A percentile compares a stretch with the other conserved stretches of the same genome.
Conservation (phyloP, 2,797 vertebrate genomes). For the Babyrousa celebensis region DNA sequence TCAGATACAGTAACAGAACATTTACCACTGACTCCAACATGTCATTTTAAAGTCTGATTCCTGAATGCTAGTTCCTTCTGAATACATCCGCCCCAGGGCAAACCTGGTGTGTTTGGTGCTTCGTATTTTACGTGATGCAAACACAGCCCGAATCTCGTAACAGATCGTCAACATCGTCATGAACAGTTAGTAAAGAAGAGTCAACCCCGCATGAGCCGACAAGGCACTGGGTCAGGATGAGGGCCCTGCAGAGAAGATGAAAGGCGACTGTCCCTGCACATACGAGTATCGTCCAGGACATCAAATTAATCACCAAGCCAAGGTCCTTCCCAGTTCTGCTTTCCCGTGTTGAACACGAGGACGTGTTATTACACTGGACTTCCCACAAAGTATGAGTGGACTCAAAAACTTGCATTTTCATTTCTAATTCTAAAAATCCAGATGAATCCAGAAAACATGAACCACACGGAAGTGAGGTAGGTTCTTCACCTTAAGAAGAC, state of each 20-base stretch:
- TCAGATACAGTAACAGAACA: neutral
- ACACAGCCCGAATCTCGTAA: conserved; percentile 8
- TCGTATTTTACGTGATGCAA: conserved; percentile 19
- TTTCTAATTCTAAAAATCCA: conserved; percentile 72
- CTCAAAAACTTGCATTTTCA: conserved; percentile 62
- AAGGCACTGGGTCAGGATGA: neutral
- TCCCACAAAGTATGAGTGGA: conserved; percentile 27
- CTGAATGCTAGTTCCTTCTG: conserved; percentile 56
- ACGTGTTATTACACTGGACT: neutral
- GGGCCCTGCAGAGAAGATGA: neutral
- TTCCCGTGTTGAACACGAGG: neutral
- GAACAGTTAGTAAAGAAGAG: conserved; percentile 29
- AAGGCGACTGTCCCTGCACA: neutral
- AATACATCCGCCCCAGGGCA: neutral
- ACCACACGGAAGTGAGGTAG: conserved; percentile 65
- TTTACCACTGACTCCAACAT: conserved; percentile 15
- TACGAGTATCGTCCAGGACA: neutral
- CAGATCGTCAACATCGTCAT: conserved; percentile 44
- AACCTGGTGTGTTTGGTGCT: conserved; percentile 22
- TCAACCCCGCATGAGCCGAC: conserved; percentile 6
- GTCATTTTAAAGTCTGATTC: conserved; percentile 50
- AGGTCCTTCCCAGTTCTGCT: neutral
- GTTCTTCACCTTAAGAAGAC: conserved; percentile 59
- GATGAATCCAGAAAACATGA: conserved; percentile 72
- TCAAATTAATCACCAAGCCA: conserved; percentile 1